These are phyloP conservation scores for Spilosoma lubricipeda DNA, from an alignment of 2,888 invertebrate species.

Conservation along the genomic window DNA sequence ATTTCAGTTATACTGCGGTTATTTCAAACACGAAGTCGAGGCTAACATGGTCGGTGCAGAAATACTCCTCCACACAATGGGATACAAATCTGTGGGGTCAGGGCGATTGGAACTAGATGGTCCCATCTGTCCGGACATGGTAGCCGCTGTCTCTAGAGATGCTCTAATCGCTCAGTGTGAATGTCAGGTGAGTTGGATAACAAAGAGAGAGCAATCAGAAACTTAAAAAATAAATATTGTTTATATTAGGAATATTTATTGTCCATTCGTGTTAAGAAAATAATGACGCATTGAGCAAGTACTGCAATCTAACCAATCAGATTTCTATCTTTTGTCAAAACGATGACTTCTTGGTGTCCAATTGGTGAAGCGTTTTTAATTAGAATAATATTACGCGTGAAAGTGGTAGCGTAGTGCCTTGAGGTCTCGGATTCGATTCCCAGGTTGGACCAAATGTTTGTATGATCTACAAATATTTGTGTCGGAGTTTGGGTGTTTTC, in stretches of 20 bases:
- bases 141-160: constrained; percentile 92
- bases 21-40: constrained; percentile 95
- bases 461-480: too few relatives aligned
- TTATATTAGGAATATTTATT: neutral
- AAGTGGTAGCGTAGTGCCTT: too few relatives aligned
- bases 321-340: too few relatives aligned
- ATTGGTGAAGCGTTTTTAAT: too few relatives aligned
- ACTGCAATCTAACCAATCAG: too few relatives aligned
- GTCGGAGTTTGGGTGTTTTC: too few relatives aligned
- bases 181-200: constrained; percentile 88
- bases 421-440: too few relatives aligned
- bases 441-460: too few relatives aligned
- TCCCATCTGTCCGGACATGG: constrained; percentile 93
- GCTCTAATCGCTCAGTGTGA: constrained; percentile 95
- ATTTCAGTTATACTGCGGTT: constrained; percentile 93
- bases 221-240: neutral
- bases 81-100: constrained; percentile 88
- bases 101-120: constrained; percentile 88
- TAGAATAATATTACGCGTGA: too few relatives aligned
- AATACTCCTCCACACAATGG: constrained; percentile 92
- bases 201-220: neutral
- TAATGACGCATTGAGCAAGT: too few relatives aligned
- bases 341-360: too few relatives aligned
- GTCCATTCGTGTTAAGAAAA: too few relatives aligned
- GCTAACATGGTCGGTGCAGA: constrained; percentile 92